Percentiles rank a stretch among this genome's conserved stretches.
phyloP scores from a whole-genome alignment of 1,140 invertebrate genomes.

The Drosophila sulfurigaster region DNA sequence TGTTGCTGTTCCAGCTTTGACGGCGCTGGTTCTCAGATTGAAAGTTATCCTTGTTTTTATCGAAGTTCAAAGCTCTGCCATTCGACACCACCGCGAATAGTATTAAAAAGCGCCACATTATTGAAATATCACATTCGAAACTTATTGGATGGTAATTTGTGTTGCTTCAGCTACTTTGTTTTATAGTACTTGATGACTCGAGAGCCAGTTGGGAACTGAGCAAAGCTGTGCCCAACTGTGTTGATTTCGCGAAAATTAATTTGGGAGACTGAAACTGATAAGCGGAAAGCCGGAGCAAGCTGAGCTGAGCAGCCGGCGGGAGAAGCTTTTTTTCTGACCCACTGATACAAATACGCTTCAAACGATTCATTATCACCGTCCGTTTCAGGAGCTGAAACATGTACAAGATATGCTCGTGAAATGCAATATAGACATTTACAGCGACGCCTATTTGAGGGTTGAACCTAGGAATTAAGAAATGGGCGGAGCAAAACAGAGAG shows the following conservation, averaged over 20 bases:
- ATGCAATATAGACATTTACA: background rate
- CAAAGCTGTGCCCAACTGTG: background rate
- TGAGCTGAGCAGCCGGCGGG: constrained; percentile 43
- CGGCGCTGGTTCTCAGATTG: too few relatives aligned
- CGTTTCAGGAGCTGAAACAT: constrained; percentile 43
- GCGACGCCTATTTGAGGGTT: background rate
- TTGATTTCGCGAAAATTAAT: constrained; percentile 50
- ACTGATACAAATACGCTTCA: constrained; percentile 62
- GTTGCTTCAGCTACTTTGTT: background rate
- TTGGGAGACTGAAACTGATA: constrained; percentile 31
- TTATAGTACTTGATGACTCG: constrained; percentile 30
- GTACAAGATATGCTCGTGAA: constrained; percentile 15
- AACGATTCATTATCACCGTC: constrained; percentile 46
- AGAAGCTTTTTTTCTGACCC: constrained; percentile 61
- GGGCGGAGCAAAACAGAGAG: background rate
- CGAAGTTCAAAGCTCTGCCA: constrained; percentile 66
- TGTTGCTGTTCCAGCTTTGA: too few relatives aligned
- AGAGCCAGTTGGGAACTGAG: constrained; percentile 54
- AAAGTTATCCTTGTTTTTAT: too few relatives aligned
- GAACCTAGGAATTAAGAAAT: background rate
- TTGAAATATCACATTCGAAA: constrained; percentile 1
- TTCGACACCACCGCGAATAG: constrained; percentile 32
- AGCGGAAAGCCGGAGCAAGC: background rate
- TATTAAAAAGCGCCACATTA: constrained; percentile 54
- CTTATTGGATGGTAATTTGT: background rate